Percentiles rank a stretch among this genome's conserved stretches.
phyloP scores from a whole-genome alignment of 2,113 vertebrate genomes.

The Rhagologus leucostigma region DNA sequence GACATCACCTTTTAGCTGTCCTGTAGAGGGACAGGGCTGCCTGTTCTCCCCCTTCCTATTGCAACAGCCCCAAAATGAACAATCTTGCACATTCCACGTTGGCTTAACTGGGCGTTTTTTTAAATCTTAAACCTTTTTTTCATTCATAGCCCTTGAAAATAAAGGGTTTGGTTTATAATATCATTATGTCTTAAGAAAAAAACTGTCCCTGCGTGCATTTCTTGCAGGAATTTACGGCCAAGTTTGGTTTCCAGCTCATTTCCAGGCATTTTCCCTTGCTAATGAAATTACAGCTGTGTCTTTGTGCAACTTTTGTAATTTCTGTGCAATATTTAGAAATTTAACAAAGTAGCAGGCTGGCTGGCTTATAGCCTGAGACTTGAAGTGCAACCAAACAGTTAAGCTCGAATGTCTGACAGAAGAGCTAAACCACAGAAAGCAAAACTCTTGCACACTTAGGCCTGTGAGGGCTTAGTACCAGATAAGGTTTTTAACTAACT shows the following conservation, averaged over 20 bases:
- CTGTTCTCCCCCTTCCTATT: not conserved
- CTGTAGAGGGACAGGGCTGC: not conserved
- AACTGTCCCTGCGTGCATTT: not conserved
- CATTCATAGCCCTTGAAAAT: not conserved
- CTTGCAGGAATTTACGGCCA: not conserved
- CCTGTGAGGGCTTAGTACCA: not conserved
- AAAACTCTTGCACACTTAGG: not conserved
- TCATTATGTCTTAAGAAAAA: not conserved
- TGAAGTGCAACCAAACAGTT: not conserved
- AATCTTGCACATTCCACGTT: not conserved
- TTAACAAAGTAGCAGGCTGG: not conserved
- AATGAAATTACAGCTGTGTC: not conserved
- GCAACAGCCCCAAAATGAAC: not conserved
- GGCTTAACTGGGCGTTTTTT: not conserved
- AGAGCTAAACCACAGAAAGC: not conserved
- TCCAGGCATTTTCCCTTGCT: not conserved
- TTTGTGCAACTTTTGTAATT: not conserved
- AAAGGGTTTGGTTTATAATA: not conserved
- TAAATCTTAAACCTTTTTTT: not conserved
- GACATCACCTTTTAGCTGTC: not conserved
- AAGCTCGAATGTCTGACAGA: not conserved
- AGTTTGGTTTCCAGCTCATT: not conserved
- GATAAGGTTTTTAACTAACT: conserved; percentile 3
- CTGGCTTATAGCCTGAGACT: not conserved
- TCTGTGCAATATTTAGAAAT: not conserved